Evolutionary conservation across 1,140 invertebrate species (phyloP).

Genomic region (Muscidifurax raptorellus): DNA sequence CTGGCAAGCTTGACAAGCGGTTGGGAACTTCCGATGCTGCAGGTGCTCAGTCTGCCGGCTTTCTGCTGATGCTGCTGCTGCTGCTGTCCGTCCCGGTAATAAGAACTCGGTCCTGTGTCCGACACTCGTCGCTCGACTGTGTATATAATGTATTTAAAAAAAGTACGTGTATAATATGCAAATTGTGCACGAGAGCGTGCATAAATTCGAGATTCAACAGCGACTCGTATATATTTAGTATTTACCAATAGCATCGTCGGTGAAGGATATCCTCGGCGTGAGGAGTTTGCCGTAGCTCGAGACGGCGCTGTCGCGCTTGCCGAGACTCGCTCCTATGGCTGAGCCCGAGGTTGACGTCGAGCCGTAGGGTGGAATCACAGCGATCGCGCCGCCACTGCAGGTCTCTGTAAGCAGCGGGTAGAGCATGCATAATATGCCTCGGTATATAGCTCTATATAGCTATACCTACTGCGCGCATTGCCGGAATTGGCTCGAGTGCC

Average conservation of each 20-base stretch:
- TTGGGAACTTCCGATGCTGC: constrained; percentile 68
- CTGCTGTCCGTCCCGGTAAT: constrained; percentile 14
- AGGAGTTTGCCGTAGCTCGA: constrained; percentile 66
- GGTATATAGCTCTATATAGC: no score
- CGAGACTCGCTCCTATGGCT: not conserved
- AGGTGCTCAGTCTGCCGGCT: constrained; percentile 66
- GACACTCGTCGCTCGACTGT: constrained; percentile 69
- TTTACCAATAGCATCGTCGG: constrained; percentile 70
- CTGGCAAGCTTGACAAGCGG: constrained; percentile 81
- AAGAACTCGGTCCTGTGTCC: constrained; percentile 62
- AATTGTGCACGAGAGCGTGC: no score
- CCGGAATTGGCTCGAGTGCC: no score
- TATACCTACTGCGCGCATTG: no score
- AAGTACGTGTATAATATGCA: no score
- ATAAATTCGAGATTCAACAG: no score
- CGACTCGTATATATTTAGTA: not conserved
- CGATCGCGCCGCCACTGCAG: not conserved
- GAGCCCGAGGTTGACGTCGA: not conserved
- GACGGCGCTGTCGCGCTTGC: constrained; percentile 61
- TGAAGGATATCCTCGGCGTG: constrained; percentile 70
- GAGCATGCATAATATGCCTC: not conserved
- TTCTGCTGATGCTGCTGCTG: constrained; percentile 41
- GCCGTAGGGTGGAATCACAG: constrained; percentile 17
- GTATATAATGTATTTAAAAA: no score
- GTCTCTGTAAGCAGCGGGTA: constrained; percentile 7